A percentile compares a stretch with the other conserved stretches of the same genome.
phyloP scores from a whole-genome alignment of 37 sponge, comb jelly and placozoan species.

The Amphimedon queenslandica region DNA sequence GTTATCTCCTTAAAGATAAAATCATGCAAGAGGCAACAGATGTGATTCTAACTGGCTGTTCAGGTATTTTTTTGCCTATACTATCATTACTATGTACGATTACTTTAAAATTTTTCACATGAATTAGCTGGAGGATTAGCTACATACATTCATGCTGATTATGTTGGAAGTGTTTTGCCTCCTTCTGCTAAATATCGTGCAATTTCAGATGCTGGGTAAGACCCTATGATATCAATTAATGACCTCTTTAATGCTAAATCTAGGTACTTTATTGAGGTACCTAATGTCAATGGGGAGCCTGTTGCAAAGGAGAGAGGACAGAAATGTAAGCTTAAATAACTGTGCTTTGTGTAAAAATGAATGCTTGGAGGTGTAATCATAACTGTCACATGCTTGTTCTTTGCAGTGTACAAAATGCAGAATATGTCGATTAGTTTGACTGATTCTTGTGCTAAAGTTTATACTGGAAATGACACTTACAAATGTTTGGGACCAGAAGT shows the following conservation, averaged over 20 bases:
- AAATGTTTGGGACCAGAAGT: background rate
- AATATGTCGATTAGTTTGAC: background rate
- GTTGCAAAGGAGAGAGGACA: background rate
- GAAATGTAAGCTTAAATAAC: background rate
- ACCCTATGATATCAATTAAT: background rate
- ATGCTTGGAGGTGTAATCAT: background rate
- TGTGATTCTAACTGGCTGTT: conserved; percentile 80
- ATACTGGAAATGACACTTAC: background rate
- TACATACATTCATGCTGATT: conserved; percentile 69
- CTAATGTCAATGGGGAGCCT: background rate
- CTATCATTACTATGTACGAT: too few relatives aligned
- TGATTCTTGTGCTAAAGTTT: background rate
- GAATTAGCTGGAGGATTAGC: conserved; percentile 77
- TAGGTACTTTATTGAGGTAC: background rate
- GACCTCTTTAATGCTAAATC: background rate
- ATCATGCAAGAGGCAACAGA: conserved; percentile 54
- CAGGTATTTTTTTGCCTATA: too few relatives aligned
- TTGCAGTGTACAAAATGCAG: background rate
- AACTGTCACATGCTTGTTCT: background rate
- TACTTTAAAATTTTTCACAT: background rate
- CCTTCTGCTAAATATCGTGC: background rate
- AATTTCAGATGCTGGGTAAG: background rate
- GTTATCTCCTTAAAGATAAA: background rate
- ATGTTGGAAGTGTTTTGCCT: conserved; percentile 4
- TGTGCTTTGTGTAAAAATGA: background rate